These are phyloP conservation scores for Chromobotia macracanthus DNA, from an alignment of 2,797 vertebrate genomes.

Conservation along the genomic window DNA sequence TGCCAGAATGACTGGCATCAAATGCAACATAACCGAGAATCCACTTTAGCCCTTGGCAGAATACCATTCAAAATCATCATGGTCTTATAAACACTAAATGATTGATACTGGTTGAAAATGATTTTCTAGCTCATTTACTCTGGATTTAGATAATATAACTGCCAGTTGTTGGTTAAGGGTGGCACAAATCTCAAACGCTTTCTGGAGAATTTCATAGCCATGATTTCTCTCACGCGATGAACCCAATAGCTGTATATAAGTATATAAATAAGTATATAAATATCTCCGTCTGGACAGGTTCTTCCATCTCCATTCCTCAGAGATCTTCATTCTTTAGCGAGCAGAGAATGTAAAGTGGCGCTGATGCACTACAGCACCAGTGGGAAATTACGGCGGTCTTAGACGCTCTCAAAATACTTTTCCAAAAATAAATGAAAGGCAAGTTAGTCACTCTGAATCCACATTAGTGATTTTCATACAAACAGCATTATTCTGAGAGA, in stretches of 20 bases:
- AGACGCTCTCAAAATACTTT: not conserved
- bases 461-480: constrained; percentile 1
- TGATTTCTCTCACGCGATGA: not conserved
- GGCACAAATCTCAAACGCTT: constrained; percentile 32
- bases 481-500: not conserved
- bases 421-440: constrained; percentile 24
- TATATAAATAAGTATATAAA: too few relatives aligned
- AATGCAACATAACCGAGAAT: constrained; percentile 43
- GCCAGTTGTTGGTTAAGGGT: not conserved
- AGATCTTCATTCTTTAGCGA: constrained; percentile 2
- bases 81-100: constrained; percentile 50
- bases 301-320: not conserved
- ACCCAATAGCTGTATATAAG: not conserved
- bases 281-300: not conserved
- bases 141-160: constrained; percentile 51
- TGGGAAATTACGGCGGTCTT: constrained; percentile 17
- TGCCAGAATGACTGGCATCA: constrained; percentile 56
- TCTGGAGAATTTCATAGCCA: constrained; percentile 34
- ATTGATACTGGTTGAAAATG: constrained; percentile 55
- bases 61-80: constrained; percentile 5
- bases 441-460: constrained; percentile 15
- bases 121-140: constrained; percentile 59
- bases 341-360: constrained; percentile 27
- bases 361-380: constrained; percentile 31
- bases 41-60: constrained; percentile 31